Base-by-base conservation (phyloP, 2,797 vertebrate species). In the Helostoma temminkii region DNA sequence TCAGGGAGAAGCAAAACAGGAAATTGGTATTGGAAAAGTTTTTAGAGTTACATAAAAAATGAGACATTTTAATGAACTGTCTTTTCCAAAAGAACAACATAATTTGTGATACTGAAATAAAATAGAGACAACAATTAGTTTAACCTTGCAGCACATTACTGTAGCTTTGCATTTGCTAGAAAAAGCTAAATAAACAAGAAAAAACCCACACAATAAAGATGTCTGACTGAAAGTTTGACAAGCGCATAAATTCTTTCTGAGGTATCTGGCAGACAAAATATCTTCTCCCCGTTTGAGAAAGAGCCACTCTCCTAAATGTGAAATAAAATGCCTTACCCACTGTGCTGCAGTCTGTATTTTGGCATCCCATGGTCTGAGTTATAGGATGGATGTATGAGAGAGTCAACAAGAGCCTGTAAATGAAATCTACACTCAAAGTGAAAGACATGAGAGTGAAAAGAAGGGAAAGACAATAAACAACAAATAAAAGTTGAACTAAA, bases 201-300 rank as follows among this genome's bases (percentile, higher is more conserved):
- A 59, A 61, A 21, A n/a, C 37, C 12, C 26, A 57, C 26, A 24
- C 37, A 32, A 22, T 21, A 12, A 58, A 73, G 61, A 46, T 10
- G 6, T 43, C 37, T 10, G 42, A 28, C 39, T 48, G 70, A 75
- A 52, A 52, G 65, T 66, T 66, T 71, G 75, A 88, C 67, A 80
- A 57, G 66, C 73, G 75, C 85, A 87, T 79, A 15, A 80, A 83
- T 83, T 63, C 48, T 50, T 66, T 66, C 36, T 67, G n/a, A 45
- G 61, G 26, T 39, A 69, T 72, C 69, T 79, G 60, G 60, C 70
- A 69, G 75, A 77, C 43, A 66, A 78, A 82, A 84, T 36, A 18
- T 67, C 42, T 70, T 28, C 45, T 72, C 19, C 28, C 55, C 41
- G 60, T 52, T n/a, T 56, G 36, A 60, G 54, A 68, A 48, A 7